Evolutionary conservation across 2,113 vertebrate genomes (phyloP).

Genomic region (Stegostoma tigrinum): DNA sequence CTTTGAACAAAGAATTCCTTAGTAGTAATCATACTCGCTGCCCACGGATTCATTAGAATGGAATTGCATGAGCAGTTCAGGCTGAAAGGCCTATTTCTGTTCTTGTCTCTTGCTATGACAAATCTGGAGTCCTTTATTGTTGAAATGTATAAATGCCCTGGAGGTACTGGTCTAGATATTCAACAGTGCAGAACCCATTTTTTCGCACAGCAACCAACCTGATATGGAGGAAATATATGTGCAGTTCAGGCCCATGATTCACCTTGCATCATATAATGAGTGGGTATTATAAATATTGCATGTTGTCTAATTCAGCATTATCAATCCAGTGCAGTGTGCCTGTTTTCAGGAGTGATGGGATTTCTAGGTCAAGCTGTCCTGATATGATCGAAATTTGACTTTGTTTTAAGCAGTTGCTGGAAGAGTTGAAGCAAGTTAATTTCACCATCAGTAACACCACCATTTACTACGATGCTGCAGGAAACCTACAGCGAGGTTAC

Average conservation of each 20-base stretch:
- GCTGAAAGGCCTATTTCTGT: background rate
- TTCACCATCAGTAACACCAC: constrained; percentile 47
- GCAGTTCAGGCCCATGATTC: background rate
- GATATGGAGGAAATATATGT: background rate
- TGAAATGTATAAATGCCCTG: background rate
- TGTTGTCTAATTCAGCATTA: background rate
- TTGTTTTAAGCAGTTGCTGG: constrained; percentile 54
- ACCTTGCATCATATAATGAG: background rate
- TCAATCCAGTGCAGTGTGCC: background rate
- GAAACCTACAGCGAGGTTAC: constrained; percentile 61
- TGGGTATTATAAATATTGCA: background rate
- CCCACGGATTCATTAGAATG: too few species aligned
- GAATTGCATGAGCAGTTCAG: too few species aligned
- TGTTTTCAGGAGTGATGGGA: background rate
- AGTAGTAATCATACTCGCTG: too few species aligned
- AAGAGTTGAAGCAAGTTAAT: constrained; percentile 54
- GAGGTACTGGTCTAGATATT: background rate
- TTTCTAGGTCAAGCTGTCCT: too few species aligned
- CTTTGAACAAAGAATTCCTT: too few species aligned
- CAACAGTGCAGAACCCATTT: background rate
- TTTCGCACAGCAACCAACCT: background rate
- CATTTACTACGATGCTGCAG: constrained; percentile 59
- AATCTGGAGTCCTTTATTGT: background rate
- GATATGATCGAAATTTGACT: background rate
- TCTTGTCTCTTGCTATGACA: background rate